Evolutionary conservation across 2,888 invertebrate species (phyloP).

Genomic region (Leptothorax acervorum): DNA sequence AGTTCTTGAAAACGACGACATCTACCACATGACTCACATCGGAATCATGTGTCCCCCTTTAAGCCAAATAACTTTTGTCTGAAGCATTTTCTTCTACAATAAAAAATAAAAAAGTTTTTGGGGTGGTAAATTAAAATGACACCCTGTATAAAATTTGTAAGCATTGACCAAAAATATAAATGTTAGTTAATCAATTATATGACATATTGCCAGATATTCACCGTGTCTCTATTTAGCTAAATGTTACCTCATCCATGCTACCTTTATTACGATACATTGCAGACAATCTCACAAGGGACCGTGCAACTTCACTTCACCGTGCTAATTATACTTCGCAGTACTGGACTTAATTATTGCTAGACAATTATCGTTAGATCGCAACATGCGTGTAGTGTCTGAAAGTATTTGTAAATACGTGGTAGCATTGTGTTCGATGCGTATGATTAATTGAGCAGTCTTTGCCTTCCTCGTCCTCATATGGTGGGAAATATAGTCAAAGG

Average conservation of each 20-base stretch:
- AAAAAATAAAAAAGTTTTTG: too few species aligned
- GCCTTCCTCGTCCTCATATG: background rate
- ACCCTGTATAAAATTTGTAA: background rate
- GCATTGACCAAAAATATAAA: background rate
- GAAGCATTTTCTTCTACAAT: too few species aligned
- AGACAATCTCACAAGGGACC: background rate
- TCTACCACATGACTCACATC: too few species aligned
- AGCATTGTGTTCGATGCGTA: background rate
- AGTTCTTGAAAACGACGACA: too few species aligned
- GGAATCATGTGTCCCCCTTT: too few species aligned
- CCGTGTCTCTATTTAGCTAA: background rate
- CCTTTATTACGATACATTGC: background rate
- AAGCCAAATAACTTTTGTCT: too few species aligned
- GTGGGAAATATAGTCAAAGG: background rate
- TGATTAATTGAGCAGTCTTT: slow-evolving; percentile 29
- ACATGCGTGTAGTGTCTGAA: background rate
- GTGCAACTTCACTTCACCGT: background rate
- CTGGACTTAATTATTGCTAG: slow-evolving; percentile 15
- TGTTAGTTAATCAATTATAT: background rate
- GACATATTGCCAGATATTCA: background rate
- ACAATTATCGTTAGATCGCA: background rate
- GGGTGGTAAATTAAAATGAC: too few species aligned
- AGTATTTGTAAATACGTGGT: background rate
- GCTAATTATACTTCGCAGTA: slow-evolving; percentile 14
- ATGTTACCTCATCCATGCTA: background rate